Base-by-base conservation (phyloP, 2,888 invertebrate species). In the Latrodectus hesperus region DNA sequence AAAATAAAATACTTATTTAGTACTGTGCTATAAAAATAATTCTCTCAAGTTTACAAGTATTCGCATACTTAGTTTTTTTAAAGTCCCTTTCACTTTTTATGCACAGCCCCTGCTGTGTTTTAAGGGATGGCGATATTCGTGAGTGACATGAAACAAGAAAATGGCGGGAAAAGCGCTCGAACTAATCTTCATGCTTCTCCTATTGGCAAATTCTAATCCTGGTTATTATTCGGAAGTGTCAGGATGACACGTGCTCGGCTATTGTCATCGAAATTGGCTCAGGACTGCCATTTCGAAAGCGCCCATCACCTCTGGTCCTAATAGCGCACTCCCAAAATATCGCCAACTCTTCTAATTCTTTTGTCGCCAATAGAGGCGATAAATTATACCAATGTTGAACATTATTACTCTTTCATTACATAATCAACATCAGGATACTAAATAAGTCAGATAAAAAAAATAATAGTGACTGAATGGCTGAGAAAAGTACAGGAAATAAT, bases 231-330 rank as follows among this genome's bases (percentile, higher is more conserved):
- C 88, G 88, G 60, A 78, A 83, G 87, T 87, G 87, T 81, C 87
- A 87, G 82, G 16, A 73, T 88, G 74, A 88, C 88, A 88, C 88
- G 88, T 78, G 83, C 88, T 83, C 38, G 74, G 64, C 79, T 51
- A 88, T 83, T 88, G 88, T 88, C 88, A 88, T 88, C 88, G 83
- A 88, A 88, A 88, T 88, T 83, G 88, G 88, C 88, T 79, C 88
- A 87, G 81, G 86, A 72, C 81, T 82, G 81, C 81, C 60, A 72
- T 67, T 22, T 22, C 38, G n/a, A 51, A 72, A 52, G 67, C 76
- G 86, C 76, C 81, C 17, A 53, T 84, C 84, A 71, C 52, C 49
- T 16, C 17, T 17, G 17, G 10, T n/a, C 51, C 70, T 72, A 70
- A 71, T 77, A 65, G 68, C 14, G 53, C 51, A 60, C 60, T 60